A percentile compares a stretch with the other conserved stretches of the same genome.
Conservation (phyloP, 30 jellyfish, hydroid and myxozoan species). For the Pelagia noctiluca region DNA sequence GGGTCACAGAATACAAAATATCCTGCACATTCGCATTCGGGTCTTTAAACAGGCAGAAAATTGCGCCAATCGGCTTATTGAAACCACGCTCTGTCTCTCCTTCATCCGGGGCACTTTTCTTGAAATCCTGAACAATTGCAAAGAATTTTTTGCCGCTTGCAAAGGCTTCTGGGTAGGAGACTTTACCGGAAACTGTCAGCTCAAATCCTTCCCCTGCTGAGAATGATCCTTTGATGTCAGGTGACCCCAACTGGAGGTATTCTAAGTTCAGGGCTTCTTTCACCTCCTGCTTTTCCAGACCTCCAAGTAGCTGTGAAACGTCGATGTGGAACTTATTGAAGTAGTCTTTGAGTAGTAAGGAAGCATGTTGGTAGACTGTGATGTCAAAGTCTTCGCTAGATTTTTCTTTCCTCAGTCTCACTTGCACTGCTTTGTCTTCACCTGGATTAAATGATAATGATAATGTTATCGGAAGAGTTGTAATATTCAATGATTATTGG, state of each 20-base stretch:
- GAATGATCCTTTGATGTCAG: conserved; percentile 21
- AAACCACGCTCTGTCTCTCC: conserved; percentile 5
- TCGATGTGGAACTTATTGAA: conserved; percentile 11
- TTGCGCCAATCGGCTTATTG: conserved; percentile 33
- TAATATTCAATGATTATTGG: too few relatives aligned
- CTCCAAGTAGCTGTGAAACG: not conserved
- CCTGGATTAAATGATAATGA: too few relatives aligned
- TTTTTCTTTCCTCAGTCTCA: conserved; percentile 9
- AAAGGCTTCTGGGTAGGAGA: conserved; percentile 17
- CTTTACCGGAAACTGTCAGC: conserved; percentile 19
- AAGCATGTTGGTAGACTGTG: not conserved
- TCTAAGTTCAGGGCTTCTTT: conserved; percentile 6
- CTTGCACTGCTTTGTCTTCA: too few relatives aligned
- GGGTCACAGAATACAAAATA: conserved; percentile 15
- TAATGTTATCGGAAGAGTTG: too few relatives aligned
- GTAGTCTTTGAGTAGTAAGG: not conserved
- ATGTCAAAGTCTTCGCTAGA: conserved; percentile 16
- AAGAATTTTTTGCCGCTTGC: conserved; percentile 25
- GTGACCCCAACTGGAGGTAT: not conserved
- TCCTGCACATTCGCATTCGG: conserved; percentile 9
- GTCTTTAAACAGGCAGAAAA: conserved; percentile 11
- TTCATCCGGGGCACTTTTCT: not conserved
- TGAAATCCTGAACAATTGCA: conserved; percentile 21
- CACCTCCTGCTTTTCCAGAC: conserved; percentile 1
- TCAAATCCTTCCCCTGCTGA: conserved; percentile 60